A percentile compares a stretch with the other conserved stretches of the same genome.
These are phyloP conservation scores for Vanessa tameamea DNA, from an alignment of 1,140 invertebrate species.

Conservation along the genomic window DNA sequence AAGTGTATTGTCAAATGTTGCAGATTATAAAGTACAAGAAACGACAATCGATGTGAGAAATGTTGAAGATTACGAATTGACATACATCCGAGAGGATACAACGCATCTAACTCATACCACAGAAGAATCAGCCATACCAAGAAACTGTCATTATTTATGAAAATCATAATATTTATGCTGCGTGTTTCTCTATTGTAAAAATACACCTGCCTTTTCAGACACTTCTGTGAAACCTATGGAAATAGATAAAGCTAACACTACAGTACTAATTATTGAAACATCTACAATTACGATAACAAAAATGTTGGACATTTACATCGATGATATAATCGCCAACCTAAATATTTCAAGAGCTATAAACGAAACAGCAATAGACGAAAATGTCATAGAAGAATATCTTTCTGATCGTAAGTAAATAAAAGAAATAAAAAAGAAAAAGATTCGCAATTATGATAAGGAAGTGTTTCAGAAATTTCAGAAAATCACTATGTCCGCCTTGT, in stretches of 20 bases:
- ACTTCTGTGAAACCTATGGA: not conserved
- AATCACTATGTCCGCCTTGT: not conserved
- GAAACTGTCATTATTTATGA: not conserved
- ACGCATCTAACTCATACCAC: not conserved
- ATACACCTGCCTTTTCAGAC: not conserved
- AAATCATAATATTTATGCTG: not conserved
- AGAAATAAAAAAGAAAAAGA: not conserved
- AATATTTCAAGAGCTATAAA: conserved; percentile 22
- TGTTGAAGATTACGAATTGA: conserved; percentile 51
- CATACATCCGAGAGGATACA: conserved; percentile 33
- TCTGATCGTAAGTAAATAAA: conserved; percentile 59
- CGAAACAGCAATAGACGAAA: conserved; percentile 29
- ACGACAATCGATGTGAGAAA: conserved; percentile 36
- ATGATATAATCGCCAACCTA: conserved; percentile 24
- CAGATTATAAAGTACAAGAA: conserved; percentile 49
- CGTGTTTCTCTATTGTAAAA: not conserved
- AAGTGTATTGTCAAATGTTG: conserved; percentile 48
- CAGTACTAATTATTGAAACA: not conserved
- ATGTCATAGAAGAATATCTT: conserved; percentile 52
- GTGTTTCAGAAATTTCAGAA: not conserved
- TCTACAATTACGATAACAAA: conserved; percentile 1
- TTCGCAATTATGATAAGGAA: not conserved
- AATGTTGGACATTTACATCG: conserved; percentile 17
- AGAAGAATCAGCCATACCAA: not conserved
- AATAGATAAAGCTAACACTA: not conserved